Evolutionary conservation across 2,113 vertebrate genomes (phyloP).

Genomic region (Rousettus leschenaultii): DNA sequence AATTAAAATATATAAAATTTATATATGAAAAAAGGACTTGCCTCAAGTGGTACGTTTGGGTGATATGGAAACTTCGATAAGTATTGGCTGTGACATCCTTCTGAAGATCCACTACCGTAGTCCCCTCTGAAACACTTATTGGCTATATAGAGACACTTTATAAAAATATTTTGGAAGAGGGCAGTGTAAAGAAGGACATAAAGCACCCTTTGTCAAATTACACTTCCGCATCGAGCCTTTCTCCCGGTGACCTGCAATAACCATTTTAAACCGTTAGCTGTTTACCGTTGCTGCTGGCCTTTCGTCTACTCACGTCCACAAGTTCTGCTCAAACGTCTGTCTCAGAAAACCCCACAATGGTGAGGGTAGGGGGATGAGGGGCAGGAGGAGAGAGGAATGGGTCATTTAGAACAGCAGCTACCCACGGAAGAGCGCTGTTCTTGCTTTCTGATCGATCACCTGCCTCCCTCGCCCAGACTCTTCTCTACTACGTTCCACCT

Average conservation of each 20-base stretch:
- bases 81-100: background rate
- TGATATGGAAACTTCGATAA: background rate
- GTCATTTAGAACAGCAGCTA: background rate
- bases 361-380: background rate
- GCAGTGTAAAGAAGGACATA: background rate
- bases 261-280: background rate
- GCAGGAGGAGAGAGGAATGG: background rate
- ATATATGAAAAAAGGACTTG: background rate
- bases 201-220: rapidly evolving
- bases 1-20: background rate
- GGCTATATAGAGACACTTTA: background rate
- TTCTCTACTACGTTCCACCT: background rate
- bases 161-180: background rate
- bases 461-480: rapidly evolving
- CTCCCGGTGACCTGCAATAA: rapidly evolving
- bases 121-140: background rate
- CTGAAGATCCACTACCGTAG: background rate
- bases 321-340: background rate
- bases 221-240: too few species aligned
- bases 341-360: background rate
- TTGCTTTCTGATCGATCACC: background rate
- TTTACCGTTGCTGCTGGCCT: rapidly evolving
- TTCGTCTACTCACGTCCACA: rapidly evolving
- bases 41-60: background rate
- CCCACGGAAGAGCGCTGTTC: background rate